phyloP scores from a whole-genome alignment of 2,888 invertebrate species.

The Drosophila borborema region DNA sequence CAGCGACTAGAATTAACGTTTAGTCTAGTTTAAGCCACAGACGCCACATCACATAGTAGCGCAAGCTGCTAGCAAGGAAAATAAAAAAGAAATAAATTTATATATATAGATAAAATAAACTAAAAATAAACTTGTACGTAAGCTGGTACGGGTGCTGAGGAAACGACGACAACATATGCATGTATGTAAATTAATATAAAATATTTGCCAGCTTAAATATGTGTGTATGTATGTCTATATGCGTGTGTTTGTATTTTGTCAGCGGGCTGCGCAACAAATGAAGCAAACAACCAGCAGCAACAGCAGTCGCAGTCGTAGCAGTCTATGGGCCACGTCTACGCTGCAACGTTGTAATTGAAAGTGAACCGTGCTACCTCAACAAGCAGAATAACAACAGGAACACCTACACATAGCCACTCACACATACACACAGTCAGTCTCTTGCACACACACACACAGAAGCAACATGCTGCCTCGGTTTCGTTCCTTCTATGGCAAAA shows the following conservation, averaged over 20 bases:
- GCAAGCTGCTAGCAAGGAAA: slow-evolving; percentile 1
- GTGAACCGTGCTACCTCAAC: slow-evolving; percentile 55
- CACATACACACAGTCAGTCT: neutral
- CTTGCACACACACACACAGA: slow-evolving; percentile 9
- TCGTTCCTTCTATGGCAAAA: slow-evolving; percentile 84
- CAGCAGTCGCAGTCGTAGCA: neutral
- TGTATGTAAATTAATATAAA: slow-evolving; percentile 30
- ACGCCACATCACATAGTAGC: slow-evolving; percentile 53
- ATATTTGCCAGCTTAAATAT: slow-evolving; percentile 9
- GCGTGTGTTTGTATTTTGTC: slow-evolving; percentile 14
- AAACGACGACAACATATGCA: slow-evolving; percentile 32
- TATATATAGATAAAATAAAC: neutral
- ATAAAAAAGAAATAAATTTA: neutral
- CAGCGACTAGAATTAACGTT: slow-evolving; percentile 68
- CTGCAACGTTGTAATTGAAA: slow-evolving; percentile 52
- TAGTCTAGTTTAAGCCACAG: slow-evolving; percentile 78
- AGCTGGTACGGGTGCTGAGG: slow-evolving; percentile 10
- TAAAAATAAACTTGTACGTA: slow-evolving; percentile 17
- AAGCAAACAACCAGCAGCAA: slow-evolving; percentile 17
- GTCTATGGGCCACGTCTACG: slow-evolving; percentile 50
- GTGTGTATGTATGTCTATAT: slow-evolving; percentile 23
- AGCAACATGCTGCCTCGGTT: slow-evolving; percentile 83
- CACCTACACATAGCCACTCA: slow-evolving; percentile 8
- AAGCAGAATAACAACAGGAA: slow-evolving; percentile 14
- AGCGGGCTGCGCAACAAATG: slow-evolving; percentile 40